Evolutionary conservation across 2,797 vertebrate species (phyloP), one percentile per base, ranked within the genome.

Genomic region (Myripristis jacobus): DNA sequence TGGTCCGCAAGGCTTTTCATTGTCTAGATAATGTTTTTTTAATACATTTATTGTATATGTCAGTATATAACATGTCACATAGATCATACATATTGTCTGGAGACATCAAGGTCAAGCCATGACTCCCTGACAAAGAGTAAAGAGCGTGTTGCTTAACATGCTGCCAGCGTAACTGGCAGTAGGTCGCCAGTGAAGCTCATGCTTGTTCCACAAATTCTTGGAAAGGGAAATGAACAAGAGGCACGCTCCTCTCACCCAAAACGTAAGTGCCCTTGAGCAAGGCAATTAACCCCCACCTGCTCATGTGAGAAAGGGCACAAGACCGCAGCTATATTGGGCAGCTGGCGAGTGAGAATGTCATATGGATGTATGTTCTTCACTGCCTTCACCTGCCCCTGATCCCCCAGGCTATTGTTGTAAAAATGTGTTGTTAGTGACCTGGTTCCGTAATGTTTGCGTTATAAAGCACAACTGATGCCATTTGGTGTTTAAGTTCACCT

Each of bases 261-360:
- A 77, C n/a, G 77, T 55, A 63, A 64, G 31, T 36, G 60, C 82
- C 79, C 76, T 79, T 82, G 73, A 76, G 80, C 77, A 80, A 80
- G 69, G 48, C 77, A 72, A 31, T 81, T 86, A 83, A 87, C 77
- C 74, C 55, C 70, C 65, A 75, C 70, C 77, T 79, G 80, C 72
- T 80, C 34, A 51, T 8, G 75, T 19, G 22, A 83, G 75, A 58
- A 50, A 43, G 18, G 46, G 38, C 18, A 60, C 48, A 64, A 10
- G 60, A 3, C 64, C 21, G 62, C 9, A 34, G 52, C 43, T 66
- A 2, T 31, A 43, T 44, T 7, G 50, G 46, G 50, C 38, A 19
- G 48, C 56, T 58, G 51, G 7, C 48, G 19, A 31, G 22, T 12
- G 61, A 66, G 38, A 43, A 3, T 25, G 48, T 21, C 43, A 36